These are phyloP conservation scores for Artibeus lituratus DNA, from an alignment of 2,797 vertebrate genomes.

Conservation along the genomic window DNA sequence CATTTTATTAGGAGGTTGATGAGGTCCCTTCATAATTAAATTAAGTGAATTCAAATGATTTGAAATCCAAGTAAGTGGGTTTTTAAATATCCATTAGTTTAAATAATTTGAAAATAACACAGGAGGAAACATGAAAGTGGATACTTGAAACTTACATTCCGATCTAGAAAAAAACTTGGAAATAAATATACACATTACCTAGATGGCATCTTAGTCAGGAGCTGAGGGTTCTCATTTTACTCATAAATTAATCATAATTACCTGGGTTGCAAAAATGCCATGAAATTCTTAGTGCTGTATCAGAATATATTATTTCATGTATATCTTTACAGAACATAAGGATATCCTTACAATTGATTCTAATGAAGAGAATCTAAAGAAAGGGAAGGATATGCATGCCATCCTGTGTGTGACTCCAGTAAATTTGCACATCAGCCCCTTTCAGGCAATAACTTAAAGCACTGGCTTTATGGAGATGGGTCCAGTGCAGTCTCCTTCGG, in stretches of 20 bases:
- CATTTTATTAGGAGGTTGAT: conserved; percentile 39
- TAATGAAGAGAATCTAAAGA: neutral
- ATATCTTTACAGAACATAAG: neutral
- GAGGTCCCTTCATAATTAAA: conserved; percentile 35
- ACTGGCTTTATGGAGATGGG: neutral
- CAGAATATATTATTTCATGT: neutral
- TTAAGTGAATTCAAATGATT: conserved; percentile 37
- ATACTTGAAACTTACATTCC: neutral
- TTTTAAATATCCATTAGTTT: conserved; percentile 24
- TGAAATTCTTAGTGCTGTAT: neutral
- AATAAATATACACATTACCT: neutral
- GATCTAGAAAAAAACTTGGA: neutral
- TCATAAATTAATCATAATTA: neutral
- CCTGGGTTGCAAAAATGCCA: neutral
- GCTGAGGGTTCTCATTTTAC: neutral
- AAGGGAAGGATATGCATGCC: neutral
- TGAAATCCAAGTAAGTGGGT: conserved; percentile 13
- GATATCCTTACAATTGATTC: neutral
- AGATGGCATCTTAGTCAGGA: neutral
- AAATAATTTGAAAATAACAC: conserved; percentile 17
- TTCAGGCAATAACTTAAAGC: neutral
- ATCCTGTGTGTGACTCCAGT: neutral
- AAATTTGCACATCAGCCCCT: neutral
- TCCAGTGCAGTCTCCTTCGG: fast-evolving
- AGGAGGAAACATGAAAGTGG: neutral